These are phyloP conservation scores for Panulirus ornatus DNA, from an alignment of 1,140 invertebrate genomes.

Conservation along the genomic window DNA sequence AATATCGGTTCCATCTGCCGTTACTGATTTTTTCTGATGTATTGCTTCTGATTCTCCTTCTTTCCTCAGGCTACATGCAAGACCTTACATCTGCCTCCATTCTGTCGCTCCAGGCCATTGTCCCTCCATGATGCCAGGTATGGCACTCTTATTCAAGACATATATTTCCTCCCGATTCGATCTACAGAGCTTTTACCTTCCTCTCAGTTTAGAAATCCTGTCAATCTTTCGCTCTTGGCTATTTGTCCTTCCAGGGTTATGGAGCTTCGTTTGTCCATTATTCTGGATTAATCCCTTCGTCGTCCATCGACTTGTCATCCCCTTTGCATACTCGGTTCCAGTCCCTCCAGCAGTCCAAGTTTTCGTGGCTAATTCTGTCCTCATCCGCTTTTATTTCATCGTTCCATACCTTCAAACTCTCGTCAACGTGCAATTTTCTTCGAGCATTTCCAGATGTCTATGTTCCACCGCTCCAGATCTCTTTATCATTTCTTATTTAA, in stretches of 20 bases:
- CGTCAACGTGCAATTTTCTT: no score
- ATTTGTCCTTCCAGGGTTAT: no score
- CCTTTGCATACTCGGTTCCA: not conserved
- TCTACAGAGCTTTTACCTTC: not conserved
- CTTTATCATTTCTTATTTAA: not conserved
- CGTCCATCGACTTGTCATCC: not conserved
- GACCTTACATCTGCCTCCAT: not conserved
- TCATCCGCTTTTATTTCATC: no score
- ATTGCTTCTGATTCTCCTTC: not conserved
- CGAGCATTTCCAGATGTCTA: no score
- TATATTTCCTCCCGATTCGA: not conserved
- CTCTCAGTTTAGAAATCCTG: not conserved
- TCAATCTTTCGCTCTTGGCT: not conserved
- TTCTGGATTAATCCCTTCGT: not conserved
- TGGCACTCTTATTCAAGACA: not conserved
- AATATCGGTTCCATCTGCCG: not conserved
- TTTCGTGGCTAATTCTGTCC: no score
- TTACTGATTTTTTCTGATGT: not conserved
- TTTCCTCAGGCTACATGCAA: not conserved
- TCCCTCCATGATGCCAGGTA: not conserved
- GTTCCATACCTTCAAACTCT: no score
- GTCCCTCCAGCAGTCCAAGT: no score
- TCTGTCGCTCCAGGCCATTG: not conserved
- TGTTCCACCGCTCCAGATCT: not conserved
- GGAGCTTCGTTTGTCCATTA: constrained; percentile 5